Conservation (phyloP, 2,113 vertebrate genomes). For the Sorex fumeus region DNA sequence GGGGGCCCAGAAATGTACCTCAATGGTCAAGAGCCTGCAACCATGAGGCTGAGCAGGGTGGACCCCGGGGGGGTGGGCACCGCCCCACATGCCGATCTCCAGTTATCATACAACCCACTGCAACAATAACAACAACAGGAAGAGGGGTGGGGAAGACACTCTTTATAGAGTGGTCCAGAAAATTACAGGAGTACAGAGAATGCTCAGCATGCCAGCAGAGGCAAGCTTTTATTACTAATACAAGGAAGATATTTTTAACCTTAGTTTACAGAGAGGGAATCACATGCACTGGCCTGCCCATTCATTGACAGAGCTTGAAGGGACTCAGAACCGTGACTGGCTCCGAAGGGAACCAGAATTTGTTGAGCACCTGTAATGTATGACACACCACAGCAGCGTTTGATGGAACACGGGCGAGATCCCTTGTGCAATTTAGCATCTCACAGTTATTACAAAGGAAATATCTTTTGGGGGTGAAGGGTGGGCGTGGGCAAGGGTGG, state of each 20-base stretch:
- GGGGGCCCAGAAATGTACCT: too few relatives aligned
- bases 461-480: too few relatives aligned
- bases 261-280: neutral
- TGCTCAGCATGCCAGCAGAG: neutral
- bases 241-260: neutral
- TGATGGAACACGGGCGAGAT: neutral
- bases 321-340: neutral
- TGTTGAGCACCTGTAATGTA: constrained; percentile 1
- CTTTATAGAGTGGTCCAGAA: neutral
- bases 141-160: too few relatives aligned
- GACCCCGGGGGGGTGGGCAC: too few relatives aligned
- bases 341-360: neutral
- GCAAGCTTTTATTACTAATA: neutral
- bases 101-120: too few relatives aligned
- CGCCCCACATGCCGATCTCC: too few relatives aligned
- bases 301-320: neutral
- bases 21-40: too few relatives aligned
- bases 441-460: too few relatives aligned
- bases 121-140: too few relatives aligned
- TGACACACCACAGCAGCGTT: neutral
- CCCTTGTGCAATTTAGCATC: neutral
- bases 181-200: neutral
- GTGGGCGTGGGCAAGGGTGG: too few relatives aligned
- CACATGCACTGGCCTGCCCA: neutral
- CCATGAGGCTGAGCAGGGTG: too few relatives aligned